phyloP scores from a whole-genome alignment of 2,113 vertebrate species.

The Lepisosteus osseus region DNA sequence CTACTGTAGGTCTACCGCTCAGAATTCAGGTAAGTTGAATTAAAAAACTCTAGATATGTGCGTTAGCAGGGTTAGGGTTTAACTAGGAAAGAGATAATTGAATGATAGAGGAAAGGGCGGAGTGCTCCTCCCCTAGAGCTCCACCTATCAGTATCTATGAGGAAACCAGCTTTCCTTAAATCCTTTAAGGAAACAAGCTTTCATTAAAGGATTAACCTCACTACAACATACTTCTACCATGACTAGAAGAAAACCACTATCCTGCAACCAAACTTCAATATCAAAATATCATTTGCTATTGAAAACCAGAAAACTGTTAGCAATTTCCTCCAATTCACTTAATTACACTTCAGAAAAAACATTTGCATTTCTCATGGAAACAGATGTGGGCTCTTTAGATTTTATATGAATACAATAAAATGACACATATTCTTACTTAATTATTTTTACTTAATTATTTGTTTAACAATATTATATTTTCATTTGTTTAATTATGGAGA shows the following conservation, averaged over 20 bases:
- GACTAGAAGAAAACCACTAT: neutral
- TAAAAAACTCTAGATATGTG: too few species aligned
- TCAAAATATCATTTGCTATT: neutral
- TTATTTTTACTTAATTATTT: neutral
- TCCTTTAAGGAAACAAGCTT: neutral
- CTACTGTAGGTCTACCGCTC: too few species aligned
- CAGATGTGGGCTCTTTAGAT: neutral
- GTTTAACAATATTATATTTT: neutral
- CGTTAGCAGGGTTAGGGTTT: too few species aligned
- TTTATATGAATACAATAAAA: neutral
- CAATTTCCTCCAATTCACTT: neutral
- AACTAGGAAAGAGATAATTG: too few species aligned
- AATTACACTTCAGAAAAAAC: conserved; percentile 1
- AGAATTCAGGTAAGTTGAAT: too few species aligned
- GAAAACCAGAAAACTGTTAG: neutral
- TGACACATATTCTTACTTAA: too few species aligned
- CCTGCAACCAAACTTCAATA: neutral
- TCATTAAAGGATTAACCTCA: neutral
- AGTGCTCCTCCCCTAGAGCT: too few species aligned
- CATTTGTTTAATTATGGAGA: too few species aligned
- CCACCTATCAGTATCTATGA: too few species aligned
- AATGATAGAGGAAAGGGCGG: too few species aligned
- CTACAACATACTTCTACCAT: neutral
- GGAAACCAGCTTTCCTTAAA: too few species aligned
- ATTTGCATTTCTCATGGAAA: neutral